Base-by-base conservation (phyloP, 2,888 invertebrate species). In the Orchestes rusci region DNA sequence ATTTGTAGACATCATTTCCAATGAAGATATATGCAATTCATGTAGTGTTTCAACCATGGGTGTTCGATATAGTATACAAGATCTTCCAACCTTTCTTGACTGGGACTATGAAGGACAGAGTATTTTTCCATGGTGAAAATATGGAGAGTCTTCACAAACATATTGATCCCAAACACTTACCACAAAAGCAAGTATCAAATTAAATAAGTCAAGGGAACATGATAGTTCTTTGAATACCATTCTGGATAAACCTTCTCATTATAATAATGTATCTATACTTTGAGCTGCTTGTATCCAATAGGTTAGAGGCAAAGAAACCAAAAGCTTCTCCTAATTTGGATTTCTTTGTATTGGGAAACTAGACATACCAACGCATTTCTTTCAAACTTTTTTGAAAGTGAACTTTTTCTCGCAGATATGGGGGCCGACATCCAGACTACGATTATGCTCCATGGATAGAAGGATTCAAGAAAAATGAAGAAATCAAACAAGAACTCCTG, bases 1-100 rank as follows among this genome's bases (percentile, higher is more conserved):
- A 31, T 31, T 66, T 70, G 4, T 65, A 80, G 80, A 76, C 80
- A 0, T 74, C 81, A 41, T 82, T 82, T 62, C 85, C 86, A 0
- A 72, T 82, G 55, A 76, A 75, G 23, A 80, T 80, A 0, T 69
- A 80, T 53, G 79, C 82, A 0, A 76, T 87, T 46, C 86, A 87
- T 66, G 74, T 87, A 37, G 72, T 86, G 27, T 79, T 84, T 63
- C 82, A 85, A 59, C 81, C 84, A 2, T 85, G 85, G 84, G 66
- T 82, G 3, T 85, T 86, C 61, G 84, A 83, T 63, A 78, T 80
- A 47, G 80, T 82, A 39, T 84, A 79, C 62, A 76, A 74, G 51
- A 78, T 85, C 17, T 84, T 87, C 64, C 84, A 82, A 57, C 85
- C 85, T 0, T 68, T 87, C 4, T 67, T 87, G 16, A 43, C 53